Percentiles rank a stretch among this genome's conserved stretches.
Conservation (phyloP, 2,113 vertebrate genomes). For the Trochalopteron elliotii region DNA sequence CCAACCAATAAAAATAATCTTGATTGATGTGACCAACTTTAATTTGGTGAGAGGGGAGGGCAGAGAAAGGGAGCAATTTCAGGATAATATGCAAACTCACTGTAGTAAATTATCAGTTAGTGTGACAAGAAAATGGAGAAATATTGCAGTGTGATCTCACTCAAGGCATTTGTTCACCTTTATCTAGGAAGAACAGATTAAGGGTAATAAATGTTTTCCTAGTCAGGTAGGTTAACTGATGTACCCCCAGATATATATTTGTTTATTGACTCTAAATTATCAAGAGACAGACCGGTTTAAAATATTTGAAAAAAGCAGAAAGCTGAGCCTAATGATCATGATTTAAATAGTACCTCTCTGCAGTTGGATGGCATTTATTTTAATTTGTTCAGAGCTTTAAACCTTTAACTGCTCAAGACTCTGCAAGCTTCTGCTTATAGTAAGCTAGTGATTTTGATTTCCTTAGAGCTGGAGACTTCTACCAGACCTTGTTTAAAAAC, state of each 20-base stretch:
- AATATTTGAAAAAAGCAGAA: background rate
- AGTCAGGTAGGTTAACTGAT: background rate
- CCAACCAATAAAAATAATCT: slow-evolving; percentile 59
- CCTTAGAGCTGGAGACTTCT: background rate
- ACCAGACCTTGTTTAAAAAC: background rate
- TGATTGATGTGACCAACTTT: slow-evolving; percentile 51
- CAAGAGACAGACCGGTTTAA: background rate
- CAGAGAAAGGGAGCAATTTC: background rate
- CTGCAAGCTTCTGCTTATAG: background rate
- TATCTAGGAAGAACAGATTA: background rate
- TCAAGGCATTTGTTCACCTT: background rate
- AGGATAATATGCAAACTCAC: background rate
- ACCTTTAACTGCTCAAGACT: background rate
- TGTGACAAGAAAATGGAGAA: background rate
- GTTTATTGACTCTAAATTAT: background rate
- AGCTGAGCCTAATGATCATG: background rate
- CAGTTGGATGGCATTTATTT: background rate
- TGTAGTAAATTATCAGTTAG: background rate
- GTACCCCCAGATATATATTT: background rate
- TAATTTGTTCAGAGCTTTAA: background rate
- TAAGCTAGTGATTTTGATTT: background rate
- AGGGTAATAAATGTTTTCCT: background rate
- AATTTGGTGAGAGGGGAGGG: background rate
- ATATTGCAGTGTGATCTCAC: background rate
- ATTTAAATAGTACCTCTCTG: background rate